Base-by-base conservation (phyloP, 2,113 vertebrate genomes). In the Pica pica region DNA sequence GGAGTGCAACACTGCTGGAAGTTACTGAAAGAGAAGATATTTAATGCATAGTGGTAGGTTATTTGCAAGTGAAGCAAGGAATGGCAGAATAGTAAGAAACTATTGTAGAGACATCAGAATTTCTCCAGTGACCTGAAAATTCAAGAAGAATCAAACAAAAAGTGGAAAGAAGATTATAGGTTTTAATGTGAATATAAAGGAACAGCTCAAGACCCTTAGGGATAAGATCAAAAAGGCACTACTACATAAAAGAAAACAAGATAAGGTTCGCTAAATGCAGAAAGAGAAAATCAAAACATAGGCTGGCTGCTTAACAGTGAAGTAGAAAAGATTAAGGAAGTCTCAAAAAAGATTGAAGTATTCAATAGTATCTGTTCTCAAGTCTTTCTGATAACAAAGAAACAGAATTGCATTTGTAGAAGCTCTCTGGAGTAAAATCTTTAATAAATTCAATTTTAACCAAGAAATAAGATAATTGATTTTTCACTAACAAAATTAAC, bases 61-160 rank as follows among this genome's bases (percentile, higher is more conserved):
- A 71, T 47, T 82, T 14, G 13, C 7, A 76, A 90, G 23, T 33
- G 44, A 90, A 76, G 17, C 27, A 89, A 84, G 10, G 46, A 87
- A 91, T 17, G 11, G 42, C 12, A 91, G 60, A 95, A 81, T 39
- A 71, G 39, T 81, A 78, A 84, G 56, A 79, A 94, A 79, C 61
- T 91, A 67, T 73, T 90, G 57, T 83, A 69, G n/a, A 93, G 27
- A 31, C 39, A 93, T 56, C 78, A 60, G 49, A 91, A 96, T 87
- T 94, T 96, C 74, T 94, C 74, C 81, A 82, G 74, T 91, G 87
- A 87, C 92, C 65, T 76, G 70, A 93, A 96, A 89, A 93, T 76
- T 90, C 37, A 85, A 71, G 90, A 87, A 68, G 49, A 94, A 64
- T 44, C 49, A 76, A 85, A 87, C 19, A 82, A 91, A 90, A 91